phyloP scores from a whole-genome alignment of 2,797 vertebrate species.

The Enteromius mattozi region DNA sequence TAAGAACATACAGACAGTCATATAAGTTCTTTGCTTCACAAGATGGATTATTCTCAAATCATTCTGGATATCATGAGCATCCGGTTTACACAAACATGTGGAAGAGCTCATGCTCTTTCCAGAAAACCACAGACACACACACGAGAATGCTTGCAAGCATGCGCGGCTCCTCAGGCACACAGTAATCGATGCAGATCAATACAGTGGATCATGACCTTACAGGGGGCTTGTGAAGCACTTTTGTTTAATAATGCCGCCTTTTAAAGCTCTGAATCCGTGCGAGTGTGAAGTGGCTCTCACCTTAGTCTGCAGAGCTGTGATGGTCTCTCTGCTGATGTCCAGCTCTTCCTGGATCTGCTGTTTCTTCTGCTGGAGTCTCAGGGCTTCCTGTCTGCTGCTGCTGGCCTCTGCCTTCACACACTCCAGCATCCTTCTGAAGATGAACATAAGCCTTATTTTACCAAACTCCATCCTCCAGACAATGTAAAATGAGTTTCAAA shows the following conservation, averaged over 20 bases:
- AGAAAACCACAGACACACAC: conserved; percentile 54
- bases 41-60: background rate
- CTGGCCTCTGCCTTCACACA: conserved; percentile 65
- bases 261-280: conserved; percentile 48
- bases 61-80: background rate
- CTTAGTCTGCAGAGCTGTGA: conserved; percentile 69
- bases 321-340: conserved; percentile 57
- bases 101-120: conserved; percentile 59
- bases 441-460: conserved; percentile 10
- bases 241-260: conserved; percentile 45
- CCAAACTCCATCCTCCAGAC: conserved; percentile 2
- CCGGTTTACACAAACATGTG: conserved; percentile 20
- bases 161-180: conserved; percentile 7
- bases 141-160: conserved; percentile 28
- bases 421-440: conserved; percentile 67
- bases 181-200: conserved; percentile 41
- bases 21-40: background rate
- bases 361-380: conserved; percentile 64
- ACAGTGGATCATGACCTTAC: conserved; percentile 29
- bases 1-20: background rate
- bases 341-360: conserved; percentile 63
- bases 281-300: conserved; percentile 60
- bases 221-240: conserved; percentile 30
- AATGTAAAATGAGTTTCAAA: background rate
- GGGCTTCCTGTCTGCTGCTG: conserved; percentile 65